These are phyloP conservation scores for Tachycineta bicolor DNA, from an alignment of 2,113 vertebrate genomes.

Conservation along the genomic window DNA sequence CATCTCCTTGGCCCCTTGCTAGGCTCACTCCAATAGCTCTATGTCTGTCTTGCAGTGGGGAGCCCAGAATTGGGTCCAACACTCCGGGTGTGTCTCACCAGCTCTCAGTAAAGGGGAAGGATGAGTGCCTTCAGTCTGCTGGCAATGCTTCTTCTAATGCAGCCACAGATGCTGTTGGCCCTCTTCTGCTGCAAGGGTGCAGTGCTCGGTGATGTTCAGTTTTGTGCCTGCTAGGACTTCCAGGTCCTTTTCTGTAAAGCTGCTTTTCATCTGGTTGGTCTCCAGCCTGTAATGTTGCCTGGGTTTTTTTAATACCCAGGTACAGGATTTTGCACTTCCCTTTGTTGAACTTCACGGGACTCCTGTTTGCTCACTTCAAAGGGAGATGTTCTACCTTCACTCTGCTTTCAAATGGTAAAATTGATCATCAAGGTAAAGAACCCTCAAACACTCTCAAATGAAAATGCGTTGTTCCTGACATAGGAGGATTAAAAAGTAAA, in stretches of 20 bases:
- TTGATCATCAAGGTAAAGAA: background rate
- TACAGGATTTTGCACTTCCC: background rate
- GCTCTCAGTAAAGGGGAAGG: background rate
- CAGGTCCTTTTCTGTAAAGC: background rate
- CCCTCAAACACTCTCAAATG: background rate
- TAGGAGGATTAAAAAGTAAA: slow-evolving; percentile 31
- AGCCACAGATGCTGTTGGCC: background rate
- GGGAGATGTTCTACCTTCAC: background rate
- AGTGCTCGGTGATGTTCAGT: background rate
- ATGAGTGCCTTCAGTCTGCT: background rate
- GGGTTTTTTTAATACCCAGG: background rate
- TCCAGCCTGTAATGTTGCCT: background rate
- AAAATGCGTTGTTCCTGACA: background rate
- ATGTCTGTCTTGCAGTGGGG: background rate
- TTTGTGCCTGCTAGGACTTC: background rate
- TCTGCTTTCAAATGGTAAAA: background rate
- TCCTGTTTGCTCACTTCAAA: background rate
- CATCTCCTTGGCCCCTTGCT: background rate
- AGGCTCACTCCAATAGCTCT: background rate
- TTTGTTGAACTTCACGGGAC: background rate
- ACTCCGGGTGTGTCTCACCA: background rate
- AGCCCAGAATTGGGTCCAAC: background rate
- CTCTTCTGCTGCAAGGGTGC: background rate
- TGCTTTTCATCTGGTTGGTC: background rate
- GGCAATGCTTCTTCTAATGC: background rate